Base-by-base conservation (phyloP, 2,888 invertebrate genomes). In the Alloscopus bannaensis region DNA sequence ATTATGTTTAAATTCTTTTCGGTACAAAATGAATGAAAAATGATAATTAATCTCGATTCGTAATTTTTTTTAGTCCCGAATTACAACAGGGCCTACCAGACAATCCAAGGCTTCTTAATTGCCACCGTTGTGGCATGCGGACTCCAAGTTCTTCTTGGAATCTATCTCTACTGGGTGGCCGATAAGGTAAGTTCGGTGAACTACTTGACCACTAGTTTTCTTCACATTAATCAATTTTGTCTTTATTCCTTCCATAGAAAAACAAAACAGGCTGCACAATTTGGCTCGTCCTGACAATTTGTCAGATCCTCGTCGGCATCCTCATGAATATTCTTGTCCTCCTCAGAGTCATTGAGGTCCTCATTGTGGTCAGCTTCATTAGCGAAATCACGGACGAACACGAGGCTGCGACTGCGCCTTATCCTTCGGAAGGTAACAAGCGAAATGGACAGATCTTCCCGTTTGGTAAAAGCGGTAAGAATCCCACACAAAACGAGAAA, bases 271-370 rank as follows among this genome's bases (percentile, higher is more conserved):
- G 16, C 2, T 59, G 59, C 31, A n/a, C n/a, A 2, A 24, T 59
- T 8, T 59, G 59, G 59, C n/a, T 59, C 13, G 31, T 28, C 3
- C 13, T 59, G 18, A 59, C 59, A 59, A 31, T 59, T 29, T 31
- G 31, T n/a, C 59, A 29, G 18, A 4, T 59, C 3, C 31, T 20
- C 29, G 24, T 55, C 13, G 24, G 4, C 45, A 45, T 45, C 18
- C n/a, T n/a, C n/a, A n/a, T n/a, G n/a, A n/a, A n/a, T n/a, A n/a
- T n/a, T n/a, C 13, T 36, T 36, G 36, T 20, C 20, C n/a, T 20
- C 1, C 50, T 59, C 11, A 29, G 59, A 16, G 22, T 59, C 6
- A n/a, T 59, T n/a, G 31, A 59, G 31, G 18, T 59, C 1, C 13
- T 59, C 1, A 29, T 59, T 31, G 59, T 59, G n/a, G 1, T 31